Evolutionary conservation across 2,888 invertebrate species (phyloP), one percentile per base, ranked within the genome.

Genomic region (Rhabditoides inermis): DNA sequence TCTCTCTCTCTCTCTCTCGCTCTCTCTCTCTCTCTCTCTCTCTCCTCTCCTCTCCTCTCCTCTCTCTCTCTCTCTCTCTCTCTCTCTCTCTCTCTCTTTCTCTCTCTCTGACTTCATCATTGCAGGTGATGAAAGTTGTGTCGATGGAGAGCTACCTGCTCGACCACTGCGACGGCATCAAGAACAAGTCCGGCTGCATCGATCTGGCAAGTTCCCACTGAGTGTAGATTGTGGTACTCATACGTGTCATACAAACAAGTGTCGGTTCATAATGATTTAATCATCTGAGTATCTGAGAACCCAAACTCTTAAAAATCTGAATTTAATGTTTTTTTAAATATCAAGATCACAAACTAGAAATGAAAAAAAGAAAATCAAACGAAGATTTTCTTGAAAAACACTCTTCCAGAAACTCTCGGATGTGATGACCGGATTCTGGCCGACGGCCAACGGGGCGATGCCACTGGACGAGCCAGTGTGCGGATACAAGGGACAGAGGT

Each of bases 361-460:
- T n/a, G n/a, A n/a, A n/a, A n/a, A n/a, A n/a, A n/a, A n/a, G n/a
- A n/a, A n/a, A n/a, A n/a, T n/a, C n/a, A n/a, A n/a, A n/a, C n/a
- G n/a, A n/a, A 42, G 25, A 5, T 26, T 5, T 42, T 23, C 7
- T n/a, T n/a, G n/a, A n/a, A n/a, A 12, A 46, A 28, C 10, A 46
- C 32, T 46, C 2, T 5, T 60, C 48, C 49, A 67, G 67, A 68
- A 70, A 58, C 49, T 73, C 4, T 65, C 60, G 27, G 72, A 73
- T 53, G 44, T 74, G 2, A 61, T 67, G 30, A 65, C 66, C 12
- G 73, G 72, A 3, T 73, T 73, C 56, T 73, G 73, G 73, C 73
- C 72, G 15, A 68, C 69, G 23, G 56, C 58, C 10, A 61, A 72
- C 54, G 71, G 70, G 2, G 51, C 49, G 5, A 54, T 72, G 60